Evolutionary conservation across 2,888 invertebrate species (phyloP).

Genomic region (Euplagia quadripunctaria): DNA sequence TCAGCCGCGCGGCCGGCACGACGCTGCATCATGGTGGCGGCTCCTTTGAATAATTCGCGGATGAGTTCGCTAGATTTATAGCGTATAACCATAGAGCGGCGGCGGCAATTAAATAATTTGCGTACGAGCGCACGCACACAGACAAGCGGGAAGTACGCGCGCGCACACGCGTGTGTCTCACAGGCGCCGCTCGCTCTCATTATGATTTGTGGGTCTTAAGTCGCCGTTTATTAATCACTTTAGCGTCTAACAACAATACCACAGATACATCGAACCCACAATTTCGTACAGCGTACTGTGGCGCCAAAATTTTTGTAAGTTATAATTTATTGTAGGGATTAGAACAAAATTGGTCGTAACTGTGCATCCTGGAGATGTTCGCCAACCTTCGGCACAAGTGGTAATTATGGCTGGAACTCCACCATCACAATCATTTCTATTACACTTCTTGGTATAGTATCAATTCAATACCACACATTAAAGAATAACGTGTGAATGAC

Average conservation of each 20-base stretch:
- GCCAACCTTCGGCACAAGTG: background rate
- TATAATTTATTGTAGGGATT: slow-evolving; percentile 44
- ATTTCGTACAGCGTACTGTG: slow-evolving; percentile 48
- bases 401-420: background rate
- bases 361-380: background rate
- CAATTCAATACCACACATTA: too few species aligned
- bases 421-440: background rate
- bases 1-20: slow-evolving; percentile 23
- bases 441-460: background rate
- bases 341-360: slow-evolving; percentile 30
- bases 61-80: slow-evolving; percentile 81
- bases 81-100: slow-evolving; percentile 79
- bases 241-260: slow-evolving; percentile 53
- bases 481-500: too few species aligned
- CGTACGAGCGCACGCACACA: slow-evolving; percentile 67
- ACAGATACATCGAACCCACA: slow-evolving; percentile 44
- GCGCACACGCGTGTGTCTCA: slow-evolving; percentile 26
- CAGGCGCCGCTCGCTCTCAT: slow-evolving; percentile 54
- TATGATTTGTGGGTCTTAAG: slow-evolving; percentile 71
- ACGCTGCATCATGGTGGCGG: slow-evolving; percentile 59
- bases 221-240: slow-evolving; percentile 59
- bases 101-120: slow-evolving; percentile 83
- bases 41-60: slow-evolving; percentile 83
- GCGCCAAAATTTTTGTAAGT: slow-evolving; percentile 33
- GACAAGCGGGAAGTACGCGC: slow-evolving; percentile 25